These are phyloP conservation scores for Alethe castanea DNA, from an alignment of 2,113 vertebrate genomes.

Conservation along the genomic window DNA sequence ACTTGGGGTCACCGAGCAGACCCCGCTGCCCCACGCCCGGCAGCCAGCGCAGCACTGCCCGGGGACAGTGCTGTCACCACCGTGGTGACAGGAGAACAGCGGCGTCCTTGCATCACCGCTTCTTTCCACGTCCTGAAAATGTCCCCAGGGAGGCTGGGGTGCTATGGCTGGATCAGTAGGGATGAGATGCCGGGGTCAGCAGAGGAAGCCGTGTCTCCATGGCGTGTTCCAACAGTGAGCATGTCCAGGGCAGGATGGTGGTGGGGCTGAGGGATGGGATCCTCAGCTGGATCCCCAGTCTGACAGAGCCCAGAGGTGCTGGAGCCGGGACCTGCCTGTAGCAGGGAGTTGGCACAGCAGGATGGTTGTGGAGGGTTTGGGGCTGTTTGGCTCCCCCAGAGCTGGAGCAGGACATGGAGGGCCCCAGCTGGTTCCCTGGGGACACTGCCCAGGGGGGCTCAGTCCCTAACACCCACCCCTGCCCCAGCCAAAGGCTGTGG, in stretches of 20 bases:
- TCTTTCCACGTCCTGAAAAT: not conserved
- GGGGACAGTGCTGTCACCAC: fast-evolving
- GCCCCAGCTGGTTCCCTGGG: fast-evolving
- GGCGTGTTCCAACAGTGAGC: fast-evolving
- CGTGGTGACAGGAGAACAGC: not conserved
- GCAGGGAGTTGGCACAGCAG: not conserved
- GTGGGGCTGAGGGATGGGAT: not conserved
- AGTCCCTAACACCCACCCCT: too few relatives aligned
- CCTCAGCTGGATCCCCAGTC: not conserved
- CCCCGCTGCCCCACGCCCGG: fast-evolving
- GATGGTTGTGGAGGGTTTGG: not conserved
- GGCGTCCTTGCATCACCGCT: fast-evolving
- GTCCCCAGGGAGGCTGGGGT: not conserved
- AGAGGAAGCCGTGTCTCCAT: fast-evolving
- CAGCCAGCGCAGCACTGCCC: fast-evolving
- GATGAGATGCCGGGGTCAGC: fast-evolving
- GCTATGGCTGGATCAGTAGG: not conserved
- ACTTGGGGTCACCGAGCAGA: not conserved
- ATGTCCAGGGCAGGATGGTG: fast-evolving
- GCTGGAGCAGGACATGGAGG: not conserved
- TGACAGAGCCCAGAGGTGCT: not conserved
- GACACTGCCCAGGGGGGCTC: not conserved
- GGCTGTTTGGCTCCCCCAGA: not conserved
- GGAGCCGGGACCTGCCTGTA: fast-evolving
- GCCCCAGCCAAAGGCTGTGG: not conserved